A percentile compares a stretch with the other conserved stretches of the same genome.
Evolutionary conservation across 2,113 vertebrate species (phyloP).

Genomic region (Ovibos moschatus): DNA sequence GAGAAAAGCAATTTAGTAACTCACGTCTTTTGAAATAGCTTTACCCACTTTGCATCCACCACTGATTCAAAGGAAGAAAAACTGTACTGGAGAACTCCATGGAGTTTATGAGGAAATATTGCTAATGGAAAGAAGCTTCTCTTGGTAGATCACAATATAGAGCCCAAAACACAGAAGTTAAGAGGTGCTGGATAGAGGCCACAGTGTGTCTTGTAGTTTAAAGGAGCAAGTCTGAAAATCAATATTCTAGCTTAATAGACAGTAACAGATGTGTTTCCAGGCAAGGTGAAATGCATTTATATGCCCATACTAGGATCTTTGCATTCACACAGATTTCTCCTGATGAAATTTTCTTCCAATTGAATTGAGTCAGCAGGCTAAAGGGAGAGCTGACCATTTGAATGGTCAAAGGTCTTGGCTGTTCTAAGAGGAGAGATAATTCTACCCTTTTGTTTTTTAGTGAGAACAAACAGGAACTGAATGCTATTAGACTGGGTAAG

Average conservation of each 20-base stretch:
- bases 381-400: neutral
- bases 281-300: constrained; percentile 57
- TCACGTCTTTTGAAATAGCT: constrained; percentile 25
- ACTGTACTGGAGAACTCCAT: neutral
- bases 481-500: neutral
- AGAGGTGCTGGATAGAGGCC: constrained; percentile 66
- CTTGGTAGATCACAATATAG: constrained; percentile 51
- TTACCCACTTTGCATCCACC: neutral
- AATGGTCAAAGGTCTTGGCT: neutral
- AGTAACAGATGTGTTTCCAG: constrained; percentile 52
- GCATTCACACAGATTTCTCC: neutral
- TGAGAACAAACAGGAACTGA: constrained; percentile 15
- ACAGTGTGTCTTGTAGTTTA: constrained; percentile 72
- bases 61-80: constrained; percentile 49
- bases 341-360: neutral
- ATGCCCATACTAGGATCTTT: constrained; percentile 49
- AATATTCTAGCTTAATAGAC: constrained; percentile 76
- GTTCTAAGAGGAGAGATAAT: neutral
- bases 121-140: constrained; percentile 67
- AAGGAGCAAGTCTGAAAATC: constrained; percentile 80
- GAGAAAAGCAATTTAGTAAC: constrained; percentile 47
- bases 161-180: constrained; percentile 66
- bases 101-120: constrained; percentile 8
- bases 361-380: neutral
- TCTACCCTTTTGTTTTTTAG: neutral